A percentile compares a stretch with the other conserved stretches of the same genome.
Evolutionary conservation across 92 coral and sea anemone genomes (phyloP).

Genomic region (Actinostola sp.): DNA sequence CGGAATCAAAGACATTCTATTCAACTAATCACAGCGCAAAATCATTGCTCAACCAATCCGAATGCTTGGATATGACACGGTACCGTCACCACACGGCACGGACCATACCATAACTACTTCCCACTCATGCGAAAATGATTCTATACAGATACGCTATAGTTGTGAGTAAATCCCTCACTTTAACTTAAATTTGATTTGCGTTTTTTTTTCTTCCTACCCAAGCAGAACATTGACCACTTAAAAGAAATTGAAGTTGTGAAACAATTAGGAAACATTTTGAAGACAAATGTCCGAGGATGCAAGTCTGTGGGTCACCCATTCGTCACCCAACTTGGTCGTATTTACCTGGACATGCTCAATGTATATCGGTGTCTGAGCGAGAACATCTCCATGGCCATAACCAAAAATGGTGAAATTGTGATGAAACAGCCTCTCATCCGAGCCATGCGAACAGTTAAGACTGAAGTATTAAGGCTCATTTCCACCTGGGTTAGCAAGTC

Average conservation of each 20-base stretch:
- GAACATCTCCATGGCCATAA: conserved; percentile 93
- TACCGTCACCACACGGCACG: too few relatives aligned
- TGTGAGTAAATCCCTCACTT: too few relatives aligned
- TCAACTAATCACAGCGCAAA: too few relatives aligned
- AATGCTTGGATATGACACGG: too few relatives aligned
- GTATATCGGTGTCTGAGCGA: conserved; percentile 98
- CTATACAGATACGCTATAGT: too few relatives aligned
- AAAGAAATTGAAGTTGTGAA: conserved; percentile 93
- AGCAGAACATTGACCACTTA: conserved; percentile 93
- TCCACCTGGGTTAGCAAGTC: conserved; percentile 97
- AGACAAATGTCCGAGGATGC: conserved; percentile 98
- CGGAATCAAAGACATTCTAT: background rate
- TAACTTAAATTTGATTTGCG: too few relatives aligned
- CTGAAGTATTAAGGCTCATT: conserved; percentile 89
- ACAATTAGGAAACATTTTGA: conserved; percentile 95
- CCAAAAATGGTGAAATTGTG: conserved; percentile 89
- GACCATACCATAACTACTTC: too few relatives aligned
- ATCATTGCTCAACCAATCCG: too few relatives aligned
- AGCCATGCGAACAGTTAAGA: conserved; percentile 96
- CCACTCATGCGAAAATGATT: too few relatives aligned
- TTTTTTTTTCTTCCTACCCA: too few relatives aligned
- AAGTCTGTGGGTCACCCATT: conserved; percentile 97
- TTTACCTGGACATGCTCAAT: conserved; percentile 97
- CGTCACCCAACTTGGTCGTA: conserved; percentile 96
- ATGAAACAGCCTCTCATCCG: conserved; percentile 94